phyloP scores from a whole-genome alignment of 2,888 invertebrate species.

The Stenichneumon culpator region DNA sequence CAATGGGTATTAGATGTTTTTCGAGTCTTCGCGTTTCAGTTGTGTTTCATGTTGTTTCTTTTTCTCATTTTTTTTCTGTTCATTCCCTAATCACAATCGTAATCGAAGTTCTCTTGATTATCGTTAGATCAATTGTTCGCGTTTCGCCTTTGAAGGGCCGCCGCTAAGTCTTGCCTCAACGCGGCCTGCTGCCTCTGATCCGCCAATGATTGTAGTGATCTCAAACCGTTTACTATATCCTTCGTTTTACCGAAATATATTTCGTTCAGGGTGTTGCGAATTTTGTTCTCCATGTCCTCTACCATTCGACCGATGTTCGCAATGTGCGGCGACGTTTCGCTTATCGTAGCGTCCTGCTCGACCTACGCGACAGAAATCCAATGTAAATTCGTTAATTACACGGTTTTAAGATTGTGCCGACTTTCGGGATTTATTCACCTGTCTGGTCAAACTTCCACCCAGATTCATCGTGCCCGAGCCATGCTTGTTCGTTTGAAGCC shows the following conservation, averaged over 20 bases:
- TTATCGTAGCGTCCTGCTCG: constrained; percentile 96
- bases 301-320: constrained; percentile 99
- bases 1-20: constrained; percentile 72
- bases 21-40: constrained; percentile 66
- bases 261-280: constrained; percentile 98
- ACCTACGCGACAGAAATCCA: constrained; percentile 87
- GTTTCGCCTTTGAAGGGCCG: constrained; percentile 93
- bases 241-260: constrained; percentile 99
- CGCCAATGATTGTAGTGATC: constrained; percentile 93
- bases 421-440: constrained; percentile 87
- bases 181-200: constrained; percentile 94
- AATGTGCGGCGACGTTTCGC: constrained; percentile 98
- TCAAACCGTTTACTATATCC: constrained; percentile 98
- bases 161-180: constrained; percentile 94
- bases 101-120: constrained; percentile 79
- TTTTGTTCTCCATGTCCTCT: constrained; percentile 99
- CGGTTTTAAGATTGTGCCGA: background rate
- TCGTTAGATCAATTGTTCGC: constrained; percentile 87
- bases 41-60: constrained; percentile 68
- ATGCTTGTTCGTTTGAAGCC: constrained; percentile 99
- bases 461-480: constrained; percentile 99
- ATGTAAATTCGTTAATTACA: background rate
- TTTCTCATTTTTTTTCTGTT: constrained; percentile 53
- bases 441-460: constrained; percentile 98
- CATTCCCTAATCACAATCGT: constrained; percentile 81